A percentile compares a stretch with the other conserved stretches of the same genome.
phyloP scores from a whole-genome alignment of 2,797 vertebrate genomes.

The Argya squamiceps region DNA sequence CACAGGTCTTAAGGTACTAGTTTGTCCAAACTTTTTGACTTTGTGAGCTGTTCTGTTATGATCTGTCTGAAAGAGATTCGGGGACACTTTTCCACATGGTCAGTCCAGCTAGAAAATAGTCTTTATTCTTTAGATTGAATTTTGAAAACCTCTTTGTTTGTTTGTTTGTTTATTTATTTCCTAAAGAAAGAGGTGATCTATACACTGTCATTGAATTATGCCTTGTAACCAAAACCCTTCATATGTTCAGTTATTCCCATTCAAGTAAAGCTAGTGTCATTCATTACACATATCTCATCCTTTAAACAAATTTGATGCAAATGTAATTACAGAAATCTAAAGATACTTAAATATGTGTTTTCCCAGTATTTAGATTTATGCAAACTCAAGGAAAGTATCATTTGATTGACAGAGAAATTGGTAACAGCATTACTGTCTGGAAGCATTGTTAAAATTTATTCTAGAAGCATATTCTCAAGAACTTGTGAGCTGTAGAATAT shows the following conservation, averaged over 20 bases:
- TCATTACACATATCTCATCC: neutral
- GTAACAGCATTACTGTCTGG: neutral
- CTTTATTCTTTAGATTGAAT: neutral
- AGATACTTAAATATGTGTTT: neutral
- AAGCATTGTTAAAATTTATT: neutral
- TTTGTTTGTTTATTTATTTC: neutral
- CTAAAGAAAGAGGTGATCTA: neutral
- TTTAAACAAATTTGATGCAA: slow-evolving; percentile 5
- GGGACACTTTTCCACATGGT: neutral
- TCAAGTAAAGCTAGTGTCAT: neutral
- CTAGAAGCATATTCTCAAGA: neutral
- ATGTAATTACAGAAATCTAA: neutral
- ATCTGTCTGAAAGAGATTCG: neutral
- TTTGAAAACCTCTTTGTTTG: neutral
- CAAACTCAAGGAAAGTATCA: neutral
- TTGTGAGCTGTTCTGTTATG: neutral
- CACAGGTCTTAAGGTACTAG: neutral
- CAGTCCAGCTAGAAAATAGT: neutral
- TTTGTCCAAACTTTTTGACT: neutral
- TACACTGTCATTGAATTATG: neutral
- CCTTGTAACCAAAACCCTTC: neutral
- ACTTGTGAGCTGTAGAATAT: neutral
- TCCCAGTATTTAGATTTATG: neutral
- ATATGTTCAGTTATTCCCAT: neutral
- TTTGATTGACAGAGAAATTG: neutral